A percentile compares a stretch with the other conserved stretches of the same genome.
phyloP scores from a whole-genome alignment of 2,797 vertebrate species.

The Todus mexicanus region DNA sequence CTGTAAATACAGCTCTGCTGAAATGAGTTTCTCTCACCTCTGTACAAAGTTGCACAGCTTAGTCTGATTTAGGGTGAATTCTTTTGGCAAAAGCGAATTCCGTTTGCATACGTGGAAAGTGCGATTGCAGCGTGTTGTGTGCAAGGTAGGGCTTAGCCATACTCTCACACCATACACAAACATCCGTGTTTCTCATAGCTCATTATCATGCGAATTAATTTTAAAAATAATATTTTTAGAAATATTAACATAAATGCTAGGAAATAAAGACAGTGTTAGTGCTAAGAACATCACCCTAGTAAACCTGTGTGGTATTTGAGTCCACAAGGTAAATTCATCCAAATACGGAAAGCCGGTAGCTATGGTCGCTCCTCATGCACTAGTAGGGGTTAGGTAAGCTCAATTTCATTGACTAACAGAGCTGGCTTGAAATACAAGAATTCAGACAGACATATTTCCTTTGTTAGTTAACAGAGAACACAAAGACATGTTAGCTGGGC shows the following conservation, averaged over 20 bases:
- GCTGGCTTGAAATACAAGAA: neutral
- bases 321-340: neutral
- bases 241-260: neutral
- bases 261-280: neutral
- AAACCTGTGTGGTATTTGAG: neutral
- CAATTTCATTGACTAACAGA: neutral
- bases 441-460: neutral
- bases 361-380: fast-evolving
- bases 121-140: neutral
- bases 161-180: too few relatives aligned
- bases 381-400: neutral
- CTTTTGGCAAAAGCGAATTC: neutral
- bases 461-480: neutral
- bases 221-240: neutral
- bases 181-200: neutral
- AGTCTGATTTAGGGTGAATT: neutral
- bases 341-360: neutral
- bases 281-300: neutral
- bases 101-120: neutral
- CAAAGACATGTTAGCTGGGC: neutral
- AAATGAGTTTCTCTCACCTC: neutral
- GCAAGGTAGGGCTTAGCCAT: neutral
- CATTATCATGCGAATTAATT: neutral
- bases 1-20: neutral
- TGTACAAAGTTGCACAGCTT: neutral